Conservation (phyloP, 1,140 invertebrate genomes). For the Kradibia gibbosae region DNA sequence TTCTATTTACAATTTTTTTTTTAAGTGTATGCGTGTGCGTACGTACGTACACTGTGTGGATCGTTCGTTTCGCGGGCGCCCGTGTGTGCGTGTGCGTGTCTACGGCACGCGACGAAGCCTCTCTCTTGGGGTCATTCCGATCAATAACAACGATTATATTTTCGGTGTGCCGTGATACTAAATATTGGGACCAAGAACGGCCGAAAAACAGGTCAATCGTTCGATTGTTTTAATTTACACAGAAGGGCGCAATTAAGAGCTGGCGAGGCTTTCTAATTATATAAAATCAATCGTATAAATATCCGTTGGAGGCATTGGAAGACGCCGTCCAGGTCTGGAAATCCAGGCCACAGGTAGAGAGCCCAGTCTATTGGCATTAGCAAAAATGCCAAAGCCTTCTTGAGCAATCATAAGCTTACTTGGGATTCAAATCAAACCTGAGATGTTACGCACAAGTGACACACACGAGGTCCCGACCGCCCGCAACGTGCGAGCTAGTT, state of each 20-base stretch:
- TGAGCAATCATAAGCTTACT: too few relatives aligned
- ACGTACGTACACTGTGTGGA: too few relatives aligned
- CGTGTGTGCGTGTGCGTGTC: too few relatives aligned
- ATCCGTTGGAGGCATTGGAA: not conserved
- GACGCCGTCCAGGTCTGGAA: not conserved
- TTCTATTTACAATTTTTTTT: slow-evolving; percentile 36
- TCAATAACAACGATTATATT: slow-evolving; percentile 50
- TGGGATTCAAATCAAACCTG: too few relatives aligned
- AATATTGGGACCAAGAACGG: slow-evolving; percentile 15
- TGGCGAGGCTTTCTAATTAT: slow-evolving; percentile 37
- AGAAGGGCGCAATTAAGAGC: not conserved
- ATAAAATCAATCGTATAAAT: slow-evolving; percentile 22
- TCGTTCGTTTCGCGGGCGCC: too few relatives aligned
- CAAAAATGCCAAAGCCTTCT: too few relatives aligned
- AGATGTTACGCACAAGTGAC: too few relatives aligned
- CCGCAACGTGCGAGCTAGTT: too few relatives aligned
- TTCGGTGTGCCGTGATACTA: not conserved
- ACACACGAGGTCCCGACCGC: too few relatives aligned
- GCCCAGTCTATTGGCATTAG: too few relatives aligned
- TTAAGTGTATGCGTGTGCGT: too few relatives aligned
- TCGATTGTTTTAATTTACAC: slow-evolving; percentile 39
- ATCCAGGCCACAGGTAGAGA: not conserved
- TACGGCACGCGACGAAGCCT: slow-evolving; percentile 17
- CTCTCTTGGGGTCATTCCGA: slow-evolving; percentile 40
- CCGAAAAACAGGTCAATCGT: slow-evolving; percentile 12